phyloP scores from a whole-genome alignment of 2,113 vertebrate species.

The Hyperopisus bebe region DNA sequence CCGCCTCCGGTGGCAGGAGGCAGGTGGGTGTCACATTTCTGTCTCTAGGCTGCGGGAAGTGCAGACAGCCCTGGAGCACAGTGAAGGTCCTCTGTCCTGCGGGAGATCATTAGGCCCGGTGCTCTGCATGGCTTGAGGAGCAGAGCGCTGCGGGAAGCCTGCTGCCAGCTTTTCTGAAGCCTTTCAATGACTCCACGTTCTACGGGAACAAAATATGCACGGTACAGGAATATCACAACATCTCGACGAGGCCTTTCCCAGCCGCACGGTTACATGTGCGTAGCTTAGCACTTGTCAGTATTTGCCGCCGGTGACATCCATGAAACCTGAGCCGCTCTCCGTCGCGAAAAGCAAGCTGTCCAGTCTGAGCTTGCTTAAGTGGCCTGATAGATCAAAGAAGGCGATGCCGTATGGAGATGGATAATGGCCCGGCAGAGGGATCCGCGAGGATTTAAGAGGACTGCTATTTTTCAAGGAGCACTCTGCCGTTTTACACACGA shows the following conservation, averaged over 20 bases:
- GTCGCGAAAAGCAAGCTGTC: not conserved
- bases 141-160: not conserved
- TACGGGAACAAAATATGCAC: not conserved
- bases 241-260: not conserved
- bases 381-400: not conserved
- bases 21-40: not conserved
- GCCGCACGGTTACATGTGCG: not conserved
- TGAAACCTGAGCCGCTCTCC: not conserved
- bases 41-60: not conserved
- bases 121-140: not conserved
- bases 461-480: not conserved
- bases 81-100: not conserved
- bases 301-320: not conserved
- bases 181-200: not conserved
- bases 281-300: not conserved
- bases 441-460: not conserved
- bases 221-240: not conserved
- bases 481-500: not conserved
- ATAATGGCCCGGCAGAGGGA: not conserved
- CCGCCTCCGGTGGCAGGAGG: not conserved
- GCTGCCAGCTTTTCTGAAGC: not conserved
- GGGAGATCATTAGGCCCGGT: conserved; percentile 9
- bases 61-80: not conserved
- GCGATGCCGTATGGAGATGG: not conserved
- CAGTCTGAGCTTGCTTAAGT: not conserved